phyloP scores from a whole-genome alignment of 2,113 vertebrate species.

The Thinocorus orbignyianus region DNA sequence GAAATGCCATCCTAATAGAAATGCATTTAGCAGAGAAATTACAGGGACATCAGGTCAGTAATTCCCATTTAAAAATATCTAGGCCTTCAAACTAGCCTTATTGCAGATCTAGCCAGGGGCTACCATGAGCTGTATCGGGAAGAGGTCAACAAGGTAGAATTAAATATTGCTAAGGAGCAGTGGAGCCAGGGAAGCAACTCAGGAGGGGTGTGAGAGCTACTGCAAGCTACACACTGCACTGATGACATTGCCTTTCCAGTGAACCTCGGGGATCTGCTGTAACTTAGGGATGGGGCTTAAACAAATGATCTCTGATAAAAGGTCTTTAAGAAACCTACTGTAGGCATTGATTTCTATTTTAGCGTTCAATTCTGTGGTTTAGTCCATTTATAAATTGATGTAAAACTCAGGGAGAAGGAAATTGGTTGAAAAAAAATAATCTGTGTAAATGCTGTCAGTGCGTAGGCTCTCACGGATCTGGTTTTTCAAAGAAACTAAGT shows the following conservation, averaged over 20 bases:
- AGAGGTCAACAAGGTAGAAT: not conserved
- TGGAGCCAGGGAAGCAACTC: not conserved
- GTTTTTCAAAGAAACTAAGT: not conserved
- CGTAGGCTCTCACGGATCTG: not conserved
- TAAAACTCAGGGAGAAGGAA: not conserved
- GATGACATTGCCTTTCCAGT: not conserved
- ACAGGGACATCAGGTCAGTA: not conserved
- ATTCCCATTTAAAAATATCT: not conserved
- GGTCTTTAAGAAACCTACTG: not conserved
- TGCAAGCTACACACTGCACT: not conserved
- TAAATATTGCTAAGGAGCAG: not conserved
- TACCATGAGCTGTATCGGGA: not conserved
- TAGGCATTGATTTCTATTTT: not conserved
- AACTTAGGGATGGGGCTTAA: not conserved
- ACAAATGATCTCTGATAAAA: not conserved
- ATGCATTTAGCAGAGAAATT: not conserved
- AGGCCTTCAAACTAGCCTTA: not conserved
- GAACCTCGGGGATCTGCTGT: not conserved
- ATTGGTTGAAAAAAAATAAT: not conserved
- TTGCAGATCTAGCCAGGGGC: not conserved
- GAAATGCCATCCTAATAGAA: not conserved
- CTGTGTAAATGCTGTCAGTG: not conserved
- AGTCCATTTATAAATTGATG: not conserved
- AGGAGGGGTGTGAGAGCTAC: not conserved
- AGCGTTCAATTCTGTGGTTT: not conserved